A percentile compares a stretch with the other conserved stretches of the same genome.
These are phyloP conservation scores for Dromiciops gliroides DNA, from an alignment of 2,113 vertebrate genomes.

Conservation along the genomic window DNA sequence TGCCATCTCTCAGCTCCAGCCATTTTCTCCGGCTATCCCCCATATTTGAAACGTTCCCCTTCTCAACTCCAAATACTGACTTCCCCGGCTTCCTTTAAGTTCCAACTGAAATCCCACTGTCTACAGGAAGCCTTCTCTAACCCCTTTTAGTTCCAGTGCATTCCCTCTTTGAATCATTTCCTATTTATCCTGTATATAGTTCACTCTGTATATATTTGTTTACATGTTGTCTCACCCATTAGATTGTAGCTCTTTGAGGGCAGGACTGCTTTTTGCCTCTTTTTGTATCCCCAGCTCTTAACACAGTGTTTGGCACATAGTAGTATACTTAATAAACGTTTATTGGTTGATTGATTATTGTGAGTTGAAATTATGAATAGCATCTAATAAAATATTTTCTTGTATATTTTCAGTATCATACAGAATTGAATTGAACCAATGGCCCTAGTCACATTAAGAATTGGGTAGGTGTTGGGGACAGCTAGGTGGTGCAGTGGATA, in stretches of 20 bases:
- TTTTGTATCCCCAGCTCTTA: neutral
- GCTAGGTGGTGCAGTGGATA: too few relatives aligned
- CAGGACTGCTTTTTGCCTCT: neutral
- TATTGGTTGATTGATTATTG: neutral
- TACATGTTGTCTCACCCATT: neutral
- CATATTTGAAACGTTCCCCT: neutral
- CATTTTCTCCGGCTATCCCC: neutral
- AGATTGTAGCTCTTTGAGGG: neutral
- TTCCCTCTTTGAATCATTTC: neutral
- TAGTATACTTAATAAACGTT: neutral
- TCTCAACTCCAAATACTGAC: neutral
- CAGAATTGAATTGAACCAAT: neutral
- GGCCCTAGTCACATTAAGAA: neutral
- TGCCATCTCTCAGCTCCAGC: neutral
- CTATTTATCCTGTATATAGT: neutral
- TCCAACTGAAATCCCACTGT: neutral
- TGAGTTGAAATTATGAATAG: neutral
- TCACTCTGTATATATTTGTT: neutral
- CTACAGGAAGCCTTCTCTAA: neutral
- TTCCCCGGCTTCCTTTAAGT: neutral
- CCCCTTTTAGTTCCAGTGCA: neutral
- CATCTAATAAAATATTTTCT: neutral
- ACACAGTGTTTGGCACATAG: neutral
- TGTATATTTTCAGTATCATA: conserved; percentile 17
- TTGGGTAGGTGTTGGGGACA: too few relatives aligned